A percentile compares a stretch with the other conserved stretches of the same genome.
phyloP scores from a whole-genome alignment of 2,113 vertebrate genomes.

The Pelvicachromis taeniatus region DNA sequence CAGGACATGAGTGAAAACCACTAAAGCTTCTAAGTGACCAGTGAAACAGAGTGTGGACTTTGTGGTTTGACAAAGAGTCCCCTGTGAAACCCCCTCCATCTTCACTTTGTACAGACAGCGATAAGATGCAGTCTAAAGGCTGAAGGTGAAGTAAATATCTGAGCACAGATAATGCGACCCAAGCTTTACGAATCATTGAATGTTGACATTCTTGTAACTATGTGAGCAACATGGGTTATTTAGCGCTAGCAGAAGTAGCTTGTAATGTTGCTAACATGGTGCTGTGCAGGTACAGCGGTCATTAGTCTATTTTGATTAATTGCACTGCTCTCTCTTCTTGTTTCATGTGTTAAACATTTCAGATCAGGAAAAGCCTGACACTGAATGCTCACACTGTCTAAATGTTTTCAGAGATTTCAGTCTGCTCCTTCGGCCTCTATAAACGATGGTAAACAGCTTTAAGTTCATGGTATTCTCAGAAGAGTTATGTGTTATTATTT shows the following conservation, averaged over 20 bases:
- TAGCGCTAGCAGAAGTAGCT: background rate
- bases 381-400: background rate
- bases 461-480: too few species aligned
- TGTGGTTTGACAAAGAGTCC: background rate
- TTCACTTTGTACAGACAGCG: background rate
- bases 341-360: too few species aligned
- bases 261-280: too few species aligned
- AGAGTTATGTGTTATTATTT: too few species aligned
- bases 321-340: too few species aligned
- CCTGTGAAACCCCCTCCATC: background rate
- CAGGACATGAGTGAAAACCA: background rate
- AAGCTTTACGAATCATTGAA: background rate
- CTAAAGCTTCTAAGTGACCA: background rate
- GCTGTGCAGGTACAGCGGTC: too few species aligned
- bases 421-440: too few species aligned
- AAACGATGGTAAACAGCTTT: too few species aligned
- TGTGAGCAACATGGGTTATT: accelerated
- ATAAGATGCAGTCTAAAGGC: background rate
- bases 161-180: background rate
- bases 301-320: too few species aligned
- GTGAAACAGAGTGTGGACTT: background rate
- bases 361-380: background rate
- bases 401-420: background rate
- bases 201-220: background rate
- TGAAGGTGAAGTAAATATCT: background rate